phyloP scores from a whole-genome alignment of 2,113 vertebrate species.

The Malaclemys terrapin region DNA sequence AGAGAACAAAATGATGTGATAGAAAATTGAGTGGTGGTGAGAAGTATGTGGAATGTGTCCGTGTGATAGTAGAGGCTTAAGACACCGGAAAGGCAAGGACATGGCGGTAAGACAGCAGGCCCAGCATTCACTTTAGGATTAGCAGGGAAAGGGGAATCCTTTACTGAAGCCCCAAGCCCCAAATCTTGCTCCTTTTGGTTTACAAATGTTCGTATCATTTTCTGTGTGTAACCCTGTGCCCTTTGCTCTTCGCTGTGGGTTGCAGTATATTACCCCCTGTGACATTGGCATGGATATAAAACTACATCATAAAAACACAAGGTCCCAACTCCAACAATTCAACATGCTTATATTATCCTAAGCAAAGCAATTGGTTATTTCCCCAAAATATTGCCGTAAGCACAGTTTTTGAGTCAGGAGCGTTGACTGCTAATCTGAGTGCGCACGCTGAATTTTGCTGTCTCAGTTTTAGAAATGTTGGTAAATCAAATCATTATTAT shows the following conservation, averaged over 20 bases:
- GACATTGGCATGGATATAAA: not conserved
- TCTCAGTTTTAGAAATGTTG: not conserved
- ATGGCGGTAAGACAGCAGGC: not conserved
- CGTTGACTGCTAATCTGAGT: not conserved
- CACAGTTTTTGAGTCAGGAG: not conserved
- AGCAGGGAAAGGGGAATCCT: not conserved
- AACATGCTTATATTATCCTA: fast-evolving
- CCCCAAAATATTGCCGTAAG: not conserved
- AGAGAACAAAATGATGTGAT: not conserved
- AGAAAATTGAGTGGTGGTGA: not conserved
- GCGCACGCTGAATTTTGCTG: not conserved
- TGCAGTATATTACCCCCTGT: not conserved
- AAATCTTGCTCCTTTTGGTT: not conserved
- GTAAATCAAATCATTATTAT: not conserved
- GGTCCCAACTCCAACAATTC: not conserved
- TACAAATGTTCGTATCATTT: not conserved
- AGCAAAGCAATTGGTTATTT: not conserved
- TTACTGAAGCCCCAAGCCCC: not conserved
- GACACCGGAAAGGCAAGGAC: not conserved
- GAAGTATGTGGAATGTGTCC: not conserved
- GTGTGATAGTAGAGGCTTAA: fast-evolving
- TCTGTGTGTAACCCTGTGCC: not conserved
- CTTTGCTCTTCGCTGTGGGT: not conserved
- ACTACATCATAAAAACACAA: not conserved
- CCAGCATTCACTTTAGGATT: not conserved